Percentiles rank a stretch among this genome's conserved stretches.
Evolutionary conservation across 2,113 vertebrate genomes (phyloP).

Genomic region (Melanocharis versteri): DNA sequence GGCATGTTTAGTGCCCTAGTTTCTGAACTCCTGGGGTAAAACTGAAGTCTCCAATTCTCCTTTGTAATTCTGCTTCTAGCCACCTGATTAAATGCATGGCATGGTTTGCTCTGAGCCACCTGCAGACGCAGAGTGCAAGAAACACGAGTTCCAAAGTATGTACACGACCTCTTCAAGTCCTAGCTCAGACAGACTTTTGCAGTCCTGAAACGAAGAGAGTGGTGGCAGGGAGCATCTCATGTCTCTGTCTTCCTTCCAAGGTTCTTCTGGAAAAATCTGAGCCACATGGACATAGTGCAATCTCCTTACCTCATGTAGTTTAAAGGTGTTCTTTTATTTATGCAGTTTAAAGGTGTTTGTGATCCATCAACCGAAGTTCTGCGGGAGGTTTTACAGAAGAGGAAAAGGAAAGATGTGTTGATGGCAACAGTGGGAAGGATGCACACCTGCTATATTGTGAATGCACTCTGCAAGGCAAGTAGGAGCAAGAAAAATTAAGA

Average conservation of each 20-base stretch:
- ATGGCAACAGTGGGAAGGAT: not conserved
- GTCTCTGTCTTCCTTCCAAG: not conserved
- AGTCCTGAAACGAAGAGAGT: not conserved
- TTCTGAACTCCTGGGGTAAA: not conserved
- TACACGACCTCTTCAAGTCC: not conserved
- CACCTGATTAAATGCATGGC: not conserved
- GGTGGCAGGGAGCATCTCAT: not conserved
- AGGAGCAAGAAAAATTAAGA: not conserved
- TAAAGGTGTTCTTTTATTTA: not conserved
- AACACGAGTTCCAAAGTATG: not conserved
- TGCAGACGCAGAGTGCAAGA: accelerated
- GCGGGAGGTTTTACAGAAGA: not conserved
- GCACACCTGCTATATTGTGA: not conserved
- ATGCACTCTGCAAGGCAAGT: not conserved
- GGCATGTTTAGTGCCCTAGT: not conserved
- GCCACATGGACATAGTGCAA: not conserved
- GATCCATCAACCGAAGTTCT: not conserved
- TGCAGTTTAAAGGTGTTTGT: not conserved
- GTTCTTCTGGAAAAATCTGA: not conserved
- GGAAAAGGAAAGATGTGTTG: not conserved
- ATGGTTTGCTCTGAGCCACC: not conserved
- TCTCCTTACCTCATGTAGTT: not conserved
- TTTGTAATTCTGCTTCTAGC: not conserved
- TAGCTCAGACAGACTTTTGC: not conserved
- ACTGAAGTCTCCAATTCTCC: not conserved